Conservation (phyloP, 2,797 vertebrate species). For the Nannoperca australis region DNA sequence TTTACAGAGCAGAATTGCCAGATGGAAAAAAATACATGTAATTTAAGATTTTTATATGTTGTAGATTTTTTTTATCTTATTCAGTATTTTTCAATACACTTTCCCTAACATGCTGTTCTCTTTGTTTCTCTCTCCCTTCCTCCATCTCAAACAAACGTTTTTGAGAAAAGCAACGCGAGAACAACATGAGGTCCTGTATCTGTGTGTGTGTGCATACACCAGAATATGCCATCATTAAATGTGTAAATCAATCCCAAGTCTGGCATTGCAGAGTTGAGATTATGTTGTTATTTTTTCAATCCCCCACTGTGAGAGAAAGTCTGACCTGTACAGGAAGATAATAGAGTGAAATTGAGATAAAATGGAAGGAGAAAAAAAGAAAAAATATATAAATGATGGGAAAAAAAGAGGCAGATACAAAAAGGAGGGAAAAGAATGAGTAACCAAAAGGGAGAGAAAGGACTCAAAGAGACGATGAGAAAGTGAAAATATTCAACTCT, state of each 20-base stretch:
- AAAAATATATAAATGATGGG: not conserved
- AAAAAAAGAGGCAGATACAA: not conserved
- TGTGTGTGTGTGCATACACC: not conserved
- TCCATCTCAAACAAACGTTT: constrained; percentile 24
- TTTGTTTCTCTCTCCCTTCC: not conserved
- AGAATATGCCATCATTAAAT: constrained; percentile 21
- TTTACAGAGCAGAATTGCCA: not conserved
- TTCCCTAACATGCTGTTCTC: not conserved
- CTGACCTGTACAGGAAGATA: constrained; percentile 13
- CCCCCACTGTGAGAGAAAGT: constrained; percentile 18
- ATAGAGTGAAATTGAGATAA: not conserved
- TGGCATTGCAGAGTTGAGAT: constrained; percentile 15
- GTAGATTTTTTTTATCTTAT: not conserved
- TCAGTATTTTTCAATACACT: not conserved
- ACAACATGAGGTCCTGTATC: not conserved
- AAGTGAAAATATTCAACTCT: constrained; percentile 32
- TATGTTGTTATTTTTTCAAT: constrained; percentile 34
- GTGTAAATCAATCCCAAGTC: constrained; percentile 27
- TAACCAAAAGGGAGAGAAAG: constrained; percentile 29
- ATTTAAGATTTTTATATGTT: not conserved
- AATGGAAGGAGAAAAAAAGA: not conserved
- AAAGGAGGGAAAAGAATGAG: constrained; percentile 7
- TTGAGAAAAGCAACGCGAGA: constrained; percentile 4
- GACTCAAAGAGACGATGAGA: constrained; percentile 14
- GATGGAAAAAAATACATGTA: not conserved